Evolutionary conservation across 2,113 vertebrate species (phyloP).

Genomic region (Callospermophilus lateralis): DNA sequence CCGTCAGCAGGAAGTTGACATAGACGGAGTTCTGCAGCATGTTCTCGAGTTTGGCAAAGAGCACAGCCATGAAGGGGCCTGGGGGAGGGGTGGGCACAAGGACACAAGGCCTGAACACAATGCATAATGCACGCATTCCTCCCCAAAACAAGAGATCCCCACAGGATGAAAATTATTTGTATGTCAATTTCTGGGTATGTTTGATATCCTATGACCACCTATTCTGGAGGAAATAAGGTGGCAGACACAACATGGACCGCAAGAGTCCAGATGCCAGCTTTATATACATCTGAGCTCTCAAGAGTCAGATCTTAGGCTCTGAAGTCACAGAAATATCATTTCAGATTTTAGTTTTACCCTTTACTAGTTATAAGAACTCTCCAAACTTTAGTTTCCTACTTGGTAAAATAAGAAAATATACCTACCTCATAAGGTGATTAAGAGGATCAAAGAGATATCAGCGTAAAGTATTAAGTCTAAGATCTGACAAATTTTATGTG

Average conservation of each 20-base stretch:
- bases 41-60: conserved; percentile 97
- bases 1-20: conserved; percentile 98
- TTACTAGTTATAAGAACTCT: conserved; percentile 51
- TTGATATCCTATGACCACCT: conserved; percentile 24
- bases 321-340: conserved; percentile 27
- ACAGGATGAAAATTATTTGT: conserved; percentile 51
- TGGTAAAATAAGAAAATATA: conserved; percentile 68
- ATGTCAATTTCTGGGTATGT: conserved; percentile 11
- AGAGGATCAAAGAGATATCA: conserved; percentile 4
- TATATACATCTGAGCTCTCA: not conserved
- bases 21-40: conserved; percentile 98
- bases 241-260: conserved; percentile 20
- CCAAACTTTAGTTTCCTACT: conserved; percentile 50
- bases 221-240: conserved; percentile 29
- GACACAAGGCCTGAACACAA: conserved; percentile 79
- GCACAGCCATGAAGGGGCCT: conserved; percentile 96
- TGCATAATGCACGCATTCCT: conserved; percentile 38
- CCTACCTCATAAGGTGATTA: conserved; percentile 60
- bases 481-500: conserved; percentile 31
- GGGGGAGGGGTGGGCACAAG: conserved; percentile 75
- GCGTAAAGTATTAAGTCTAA: conserved; percentile 51
- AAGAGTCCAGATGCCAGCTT: conserved; percentile 57
- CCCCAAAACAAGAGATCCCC: conserved; percentile 43
- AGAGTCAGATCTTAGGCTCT: conserved; percentile 12
- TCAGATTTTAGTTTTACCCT: conserved; percentile 27